Base-by-base conservation (phyloP, 2,888 invertebrate species). In the Shargacucullia verbasci region DNA sequence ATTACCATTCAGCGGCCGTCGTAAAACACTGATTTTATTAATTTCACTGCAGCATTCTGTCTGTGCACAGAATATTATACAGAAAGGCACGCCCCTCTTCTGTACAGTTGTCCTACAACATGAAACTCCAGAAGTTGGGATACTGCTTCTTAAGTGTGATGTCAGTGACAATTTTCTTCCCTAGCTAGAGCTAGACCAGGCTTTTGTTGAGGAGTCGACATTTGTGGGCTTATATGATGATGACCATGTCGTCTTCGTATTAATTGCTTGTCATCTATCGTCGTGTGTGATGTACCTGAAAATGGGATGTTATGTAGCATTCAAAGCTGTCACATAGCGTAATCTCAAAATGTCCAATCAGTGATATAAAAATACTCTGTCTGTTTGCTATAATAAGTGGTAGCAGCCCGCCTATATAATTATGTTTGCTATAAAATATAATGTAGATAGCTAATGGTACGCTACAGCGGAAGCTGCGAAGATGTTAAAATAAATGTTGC, bases 21-120 rank as follows among this genome's bases (percentile, higher is more conserved):
- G 71, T 73, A 66, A 67, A 73, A 70, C 72, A 66, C 63, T 72
- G 75, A 75, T 78, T 79, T 76, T 76, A 78, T 78, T 78, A 79
- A 78, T 82, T 76, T 75, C 48, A 58, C 60, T 60, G 53, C 37
- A 56, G 62, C 61, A 58, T 59, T 66, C 38, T 78, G 70, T 70
- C 53, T 59, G 59, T 41, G 52, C 14, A 59, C 59, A 70, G 49
- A 59, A 70, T 65, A 20, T 20, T 20, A 20, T 20, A 20, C 20
- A 20, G 20, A 20, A 65, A 50, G 65, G 44, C 70, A 56, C 59
- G 66, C 59, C 47, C 39, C 58, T 45, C 35, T 40, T 41, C 12
- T 47, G 27, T 49, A 46, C 34, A 56, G 20, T 2, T 56, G 43
- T 56, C 56, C 39, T 69, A 46, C 44, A 68, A 57, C 41, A 57